phyloP scores from a whole-genome alignment of 2,888 invertebrate genomes.

The Cyclophora albipunctata region DNA sequence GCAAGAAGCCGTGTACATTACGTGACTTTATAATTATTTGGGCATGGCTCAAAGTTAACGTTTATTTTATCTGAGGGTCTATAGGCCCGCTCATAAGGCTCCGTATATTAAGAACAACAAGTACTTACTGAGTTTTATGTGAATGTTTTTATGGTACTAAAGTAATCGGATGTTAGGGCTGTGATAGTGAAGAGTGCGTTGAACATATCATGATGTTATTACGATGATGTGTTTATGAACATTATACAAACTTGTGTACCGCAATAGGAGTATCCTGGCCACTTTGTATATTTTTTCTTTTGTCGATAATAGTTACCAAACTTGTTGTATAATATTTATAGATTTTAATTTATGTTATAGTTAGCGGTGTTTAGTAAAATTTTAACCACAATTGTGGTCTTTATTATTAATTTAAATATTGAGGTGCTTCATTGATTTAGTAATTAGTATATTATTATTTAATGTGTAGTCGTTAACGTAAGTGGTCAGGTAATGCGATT shows the following conservation, averaged over 20 bases:
- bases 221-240: constrained; percentile 25
- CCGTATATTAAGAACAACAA: not conserved
- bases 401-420: not conserved
- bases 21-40: not conserved
- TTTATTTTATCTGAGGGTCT: not conserved
- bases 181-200: constrained; percentile 61
- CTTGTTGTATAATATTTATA: no score
- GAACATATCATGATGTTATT: constrained; percentile 41
- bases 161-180: constrained; percentile 49
- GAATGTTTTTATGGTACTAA: not conserved
- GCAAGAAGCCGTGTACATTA: no score
- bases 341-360: no score
- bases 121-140: constrained; percentile 7
- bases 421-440: constrained; percentile 3
- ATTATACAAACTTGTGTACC: not conserved
- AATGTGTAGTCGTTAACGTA: no score
- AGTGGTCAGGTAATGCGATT: no score
- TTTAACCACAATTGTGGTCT: not conserved
- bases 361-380: no score
- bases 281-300: not conserved
- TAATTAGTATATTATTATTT: not conserved
- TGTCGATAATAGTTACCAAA: no score
- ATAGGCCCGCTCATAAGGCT: not conserved
- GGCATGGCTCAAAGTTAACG: not conserved
- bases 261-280: not conserved